Conservation (phyloP, 2,888 invertebrate genomes). For the Agrypnus murinus region DNA sequence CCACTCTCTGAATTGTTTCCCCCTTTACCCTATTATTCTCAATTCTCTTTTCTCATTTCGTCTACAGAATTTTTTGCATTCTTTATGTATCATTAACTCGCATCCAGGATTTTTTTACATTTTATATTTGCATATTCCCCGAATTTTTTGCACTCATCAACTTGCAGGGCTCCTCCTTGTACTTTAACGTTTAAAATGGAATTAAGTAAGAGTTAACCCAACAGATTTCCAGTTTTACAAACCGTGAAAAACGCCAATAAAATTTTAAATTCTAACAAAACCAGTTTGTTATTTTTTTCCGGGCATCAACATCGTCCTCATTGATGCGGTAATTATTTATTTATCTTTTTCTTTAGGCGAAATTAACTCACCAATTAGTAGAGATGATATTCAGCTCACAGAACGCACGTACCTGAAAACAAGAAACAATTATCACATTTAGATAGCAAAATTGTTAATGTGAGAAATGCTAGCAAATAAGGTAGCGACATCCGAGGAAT, state of each 20-base stretch:
- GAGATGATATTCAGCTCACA: slow-evolving; percentile 12
- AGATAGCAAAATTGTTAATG: slow-evolving; percentile 2
- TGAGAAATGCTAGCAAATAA: slow-evolving; percentile 10
- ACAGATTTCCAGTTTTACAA: slow-evolving; percentile 3
- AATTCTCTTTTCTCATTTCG: slow-evolving; percentile 60
- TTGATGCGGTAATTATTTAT: no score
- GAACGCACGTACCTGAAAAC: slow-evolving; percentile 22
- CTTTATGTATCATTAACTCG: slow-evolving; percentile 66
- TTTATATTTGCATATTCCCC: slow-evolving; percentile 20
- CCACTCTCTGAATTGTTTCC: slow-evolving; percentile 56
- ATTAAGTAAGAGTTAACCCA: slow-evolving; percentile 9
- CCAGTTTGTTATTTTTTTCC: not conserved
- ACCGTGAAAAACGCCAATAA: slow-evolving; percentile 2
- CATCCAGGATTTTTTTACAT: slow-evolving; percentile 48
- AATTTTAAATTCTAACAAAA: not conserved
- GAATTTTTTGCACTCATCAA: slow-evolving; percentile 25
- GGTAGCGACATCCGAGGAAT: slow-evolving; percentile 6
- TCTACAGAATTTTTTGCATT: slow-evolving; percentile 63
- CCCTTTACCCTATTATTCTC: slow-evolving; percentile 61
- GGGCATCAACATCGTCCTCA: no score
- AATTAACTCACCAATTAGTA: slow-evolving; percentile 34
- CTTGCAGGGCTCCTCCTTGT: not conserved
- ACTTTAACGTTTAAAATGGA: slow-evolving; percentile 6
- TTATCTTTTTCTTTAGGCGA: not conserved
- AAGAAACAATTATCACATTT: slow-evolving; percentile 16